Base-by-base conservation (phyloP, 2,797 vertebrate species). In the Semaprochilodus insignis region DNA sequence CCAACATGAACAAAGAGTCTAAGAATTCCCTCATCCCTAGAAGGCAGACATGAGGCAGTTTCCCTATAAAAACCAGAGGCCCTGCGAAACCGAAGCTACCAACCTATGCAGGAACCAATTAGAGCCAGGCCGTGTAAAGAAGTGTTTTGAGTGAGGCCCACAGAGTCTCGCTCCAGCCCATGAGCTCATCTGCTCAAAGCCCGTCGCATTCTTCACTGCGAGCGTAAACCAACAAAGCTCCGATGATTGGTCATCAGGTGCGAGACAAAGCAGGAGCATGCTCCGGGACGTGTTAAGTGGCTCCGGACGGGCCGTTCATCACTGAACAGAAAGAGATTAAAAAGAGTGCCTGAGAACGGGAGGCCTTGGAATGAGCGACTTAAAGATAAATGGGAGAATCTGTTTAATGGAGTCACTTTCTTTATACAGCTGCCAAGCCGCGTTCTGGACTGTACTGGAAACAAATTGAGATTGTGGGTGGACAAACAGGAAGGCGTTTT, bases 1-100 rank as follows among this genome's bases (percentile, higher is more conserved):
- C 23, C 81, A 65, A 3, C 65, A 88, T 91, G 87, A 93, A 81
- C 44, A 0, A 87, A 90, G 78, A 80, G 82, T 86, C 51, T 55
- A 88, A 87, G 88, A 92, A 92, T 88, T 89, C 74, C 67, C 76
- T 81, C 85, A 78, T 74, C 75, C 78, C 76, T 83, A n/a, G 86
- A 88, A 88, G 54, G 84, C 79, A 88, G 90, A 90, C 85, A 16
- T 81, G 84, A 92, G 88, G 84, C 85, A 85, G 85, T 87, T 83
- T 77, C 85, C 82, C 83, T 82, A 88, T 88, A 75, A 90, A 89
- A 87, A 55, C 51, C 17, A 23, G 52, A 83, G 79, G 73, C 67
- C 57, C 63, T 66, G 67, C 71, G 55, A 34, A 69, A 51, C 69
- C 16, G 11, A 23, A 2, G n/a, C 34, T 88, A 89, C 88, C 91